Evolutionary conservation across 2,888 invertebrate species (phyloP), one percentile per base, ranked within the genome.

Genomic region (Dascillus cervinus): DNA sequence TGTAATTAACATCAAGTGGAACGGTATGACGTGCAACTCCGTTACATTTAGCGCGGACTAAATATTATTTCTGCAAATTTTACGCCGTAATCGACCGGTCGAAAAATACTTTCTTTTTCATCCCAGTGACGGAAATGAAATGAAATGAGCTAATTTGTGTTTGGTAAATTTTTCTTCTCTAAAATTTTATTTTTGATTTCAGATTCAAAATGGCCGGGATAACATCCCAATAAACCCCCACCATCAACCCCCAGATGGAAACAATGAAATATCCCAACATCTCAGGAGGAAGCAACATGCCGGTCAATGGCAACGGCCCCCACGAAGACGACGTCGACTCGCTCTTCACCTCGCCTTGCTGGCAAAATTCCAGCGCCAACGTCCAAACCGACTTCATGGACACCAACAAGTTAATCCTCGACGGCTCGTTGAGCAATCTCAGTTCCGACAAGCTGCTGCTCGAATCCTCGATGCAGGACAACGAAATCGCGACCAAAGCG

Each of bases 271-370:
- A 64, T 56, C 61, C 61, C 27, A 63, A 60, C 52, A 48, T 61
- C 26, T 53, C 62, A 23, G 58, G 64, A 45, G 56, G 59, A 43
- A 55, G 55, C 50, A 62, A 58, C 39, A 60, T 62, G 61, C 59
- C 61, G 49, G 49, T 50, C 30, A 55, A 55, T 45, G 56, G 62
- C 42, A 65, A 60, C 41, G 60, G 60, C 26, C 49, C 60, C 29
- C 58, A 64, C 47, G 56, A 60, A 32, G 64, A 63, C 49, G 77
- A 76, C 62, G 76, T 77, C 55, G 82, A 82, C 67, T 78, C 80
- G 58, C 70, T 83, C 49, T 72, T 82, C 61, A 77, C 79, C 63
- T 76, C 78, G 55, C 70, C 77, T 44, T 81, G 81, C 69, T 82
- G 83, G 83, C 71, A 77, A 53, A 65, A 57, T 47, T 58, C 60